Conservation (phyloP, 37 sponge, comb jelly and placozoan species). For the Ianthella basta region DNA sequence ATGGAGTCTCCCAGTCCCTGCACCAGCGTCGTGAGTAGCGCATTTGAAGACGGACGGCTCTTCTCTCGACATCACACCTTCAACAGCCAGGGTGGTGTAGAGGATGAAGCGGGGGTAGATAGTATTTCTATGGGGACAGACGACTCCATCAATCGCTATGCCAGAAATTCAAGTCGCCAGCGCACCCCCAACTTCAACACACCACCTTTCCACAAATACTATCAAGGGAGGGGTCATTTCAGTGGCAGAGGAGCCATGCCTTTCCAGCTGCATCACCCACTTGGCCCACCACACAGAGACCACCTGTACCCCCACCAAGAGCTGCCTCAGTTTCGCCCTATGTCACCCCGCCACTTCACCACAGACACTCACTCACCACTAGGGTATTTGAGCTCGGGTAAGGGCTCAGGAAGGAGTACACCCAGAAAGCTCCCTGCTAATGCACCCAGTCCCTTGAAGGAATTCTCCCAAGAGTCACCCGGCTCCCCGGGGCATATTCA, state of each 20-base stretch:
- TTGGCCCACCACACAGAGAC: background rate
- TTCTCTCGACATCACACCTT: background rate
- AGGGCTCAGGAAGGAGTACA: background rate
- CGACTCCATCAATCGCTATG: background rate
- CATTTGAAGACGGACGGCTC: background rate
- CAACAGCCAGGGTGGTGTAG: constrained; percentile 4
- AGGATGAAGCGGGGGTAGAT: constrained; percentile 3
- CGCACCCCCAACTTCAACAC: background rate
- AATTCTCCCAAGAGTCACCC: background rate
- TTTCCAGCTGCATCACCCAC: background rate
- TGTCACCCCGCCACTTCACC: background rate
- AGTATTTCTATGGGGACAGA: background rate
- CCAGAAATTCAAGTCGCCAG: too few species aligned
- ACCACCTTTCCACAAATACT: background rate
- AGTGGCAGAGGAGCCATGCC: background rate
- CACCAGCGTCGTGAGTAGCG: constrained; percentile 31
- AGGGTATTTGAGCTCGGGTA: background rate
- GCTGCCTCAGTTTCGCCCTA: background rate
- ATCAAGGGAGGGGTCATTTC: too few species aligned
- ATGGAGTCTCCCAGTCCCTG: constrained; percentile 26
- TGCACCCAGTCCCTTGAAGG: too few species aligned
- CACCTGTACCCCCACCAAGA: background rate
- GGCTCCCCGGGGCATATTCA: background rate
- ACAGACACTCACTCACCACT: background rate
- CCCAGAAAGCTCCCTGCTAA: too few species aligned